These are phyloP conservation scores for Caprella mutica DNA, from an alignment of 2,888 invertebrate species.

Conservation along the genomic window DNA sequence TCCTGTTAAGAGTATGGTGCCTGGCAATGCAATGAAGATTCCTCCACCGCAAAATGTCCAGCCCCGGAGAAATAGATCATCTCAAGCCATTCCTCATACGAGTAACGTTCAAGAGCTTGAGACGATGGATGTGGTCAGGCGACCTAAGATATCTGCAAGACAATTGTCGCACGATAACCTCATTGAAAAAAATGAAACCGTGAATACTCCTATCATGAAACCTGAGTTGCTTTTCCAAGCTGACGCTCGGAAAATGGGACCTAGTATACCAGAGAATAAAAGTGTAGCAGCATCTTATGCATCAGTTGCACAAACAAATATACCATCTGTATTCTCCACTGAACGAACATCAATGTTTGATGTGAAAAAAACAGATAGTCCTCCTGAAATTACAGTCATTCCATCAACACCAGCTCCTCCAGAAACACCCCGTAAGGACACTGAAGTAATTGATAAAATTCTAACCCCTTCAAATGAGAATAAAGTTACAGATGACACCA, in stretches of 20 bases:
- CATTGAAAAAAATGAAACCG: neutral
- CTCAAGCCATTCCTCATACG: slow-evolving; percentile 9
- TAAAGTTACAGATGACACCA: no score
- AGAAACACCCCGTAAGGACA: no score
- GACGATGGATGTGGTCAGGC: slow-evolving; percentile 20
- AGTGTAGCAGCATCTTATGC: no score
- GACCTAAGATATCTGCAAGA: slow-evolving; percentile 10
- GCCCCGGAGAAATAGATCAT: slow-evolving; percentile 5
- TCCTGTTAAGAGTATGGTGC: no score
- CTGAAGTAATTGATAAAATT: no score
- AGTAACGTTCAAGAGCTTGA: slow-evolving; percentile 16
- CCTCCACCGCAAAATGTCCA: neutral
- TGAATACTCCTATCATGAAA: neutral
- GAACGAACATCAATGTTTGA: no score
- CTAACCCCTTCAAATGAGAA: no score
- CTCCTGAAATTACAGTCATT: slow-evolving; percentile 25
- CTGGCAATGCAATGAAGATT: slow-evolving; percentile 1
- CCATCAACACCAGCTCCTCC: slow-evolving; percentile 25
- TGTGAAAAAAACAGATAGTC: neutral
- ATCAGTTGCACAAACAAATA: no score
- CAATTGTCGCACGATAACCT: neutral
- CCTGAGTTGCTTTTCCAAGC: neutral
- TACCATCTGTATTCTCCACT: no score
- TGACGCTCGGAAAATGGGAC: no score
- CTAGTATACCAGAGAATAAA: no score